phyloP scores from a whole-genome alignment of 2,113 vertebrate species.

The Misgurnus mizolepis region DNA sequence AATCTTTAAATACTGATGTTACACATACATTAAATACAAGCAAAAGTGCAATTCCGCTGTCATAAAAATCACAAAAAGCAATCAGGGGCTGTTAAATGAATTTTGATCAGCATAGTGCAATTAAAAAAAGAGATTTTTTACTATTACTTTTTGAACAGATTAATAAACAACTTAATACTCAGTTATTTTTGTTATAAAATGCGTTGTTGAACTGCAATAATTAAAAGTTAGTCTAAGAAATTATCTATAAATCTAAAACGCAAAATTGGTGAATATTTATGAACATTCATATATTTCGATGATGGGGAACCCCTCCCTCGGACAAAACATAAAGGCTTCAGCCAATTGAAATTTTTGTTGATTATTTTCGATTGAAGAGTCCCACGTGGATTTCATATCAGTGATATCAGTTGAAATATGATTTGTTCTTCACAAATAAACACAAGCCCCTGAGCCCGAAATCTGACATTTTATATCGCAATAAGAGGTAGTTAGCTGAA shows the following conservation, averaged over 20 bases:
- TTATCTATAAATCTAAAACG: background rate
- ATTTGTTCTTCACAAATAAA: constrained; percentile 17
- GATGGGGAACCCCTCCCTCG: background rate
- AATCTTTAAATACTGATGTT: constrained; percentile 7
- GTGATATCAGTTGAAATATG: background rate
- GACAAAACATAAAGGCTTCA: background rate
- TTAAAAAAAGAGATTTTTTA: constrained; percentile 10
- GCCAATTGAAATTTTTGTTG: background rate
- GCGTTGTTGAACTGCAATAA: background rate
- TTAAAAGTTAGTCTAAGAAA: constrained; percentile 11
- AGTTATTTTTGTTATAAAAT: background rate
- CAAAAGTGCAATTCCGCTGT: constrained; percentile 50
- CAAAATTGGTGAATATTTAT: background rate
- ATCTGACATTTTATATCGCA: constrained; percentile 13
- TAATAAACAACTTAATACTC: background rate
- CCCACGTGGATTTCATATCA: background rate
- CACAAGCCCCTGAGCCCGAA: constrained; percentile 18
- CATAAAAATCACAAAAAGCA: background rate
- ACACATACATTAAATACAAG: constrained; percentile 43
- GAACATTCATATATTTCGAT: background rate
- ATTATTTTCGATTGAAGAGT: background rate
- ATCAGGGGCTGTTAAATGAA: background rate
- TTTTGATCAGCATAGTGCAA: constrained; percentile 41
- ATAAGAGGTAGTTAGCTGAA: constrained; percentile 58
- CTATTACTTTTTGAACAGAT: background rate